Conservation (phyloP, 1,140 invertebrate genomes). For the Ridgeia piscesae region DNA sequence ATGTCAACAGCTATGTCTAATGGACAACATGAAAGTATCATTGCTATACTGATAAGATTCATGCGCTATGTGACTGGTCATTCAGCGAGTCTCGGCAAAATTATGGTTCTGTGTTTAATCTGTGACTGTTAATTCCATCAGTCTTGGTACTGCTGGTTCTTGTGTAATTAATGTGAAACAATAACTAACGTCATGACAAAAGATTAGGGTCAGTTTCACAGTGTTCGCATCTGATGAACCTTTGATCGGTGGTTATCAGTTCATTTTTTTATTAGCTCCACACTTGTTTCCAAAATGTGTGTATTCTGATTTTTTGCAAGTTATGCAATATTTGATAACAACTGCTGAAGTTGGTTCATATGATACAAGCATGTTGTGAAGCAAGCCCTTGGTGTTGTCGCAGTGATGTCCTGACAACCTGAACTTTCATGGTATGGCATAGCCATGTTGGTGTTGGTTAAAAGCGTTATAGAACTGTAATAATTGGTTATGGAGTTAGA, state of each 20-base stretch:
- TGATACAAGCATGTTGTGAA: too few species aligned
- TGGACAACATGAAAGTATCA: background rate
- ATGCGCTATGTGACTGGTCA: background rate
- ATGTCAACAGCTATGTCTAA: background rate
- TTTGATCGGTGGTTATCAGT: too few species aligned
- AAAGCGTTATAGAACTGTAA: background rate
- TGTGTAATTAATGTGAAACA: background rate
- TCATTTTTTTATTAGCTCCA: too few species aligned
- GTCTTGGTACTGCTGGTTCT: background rate
- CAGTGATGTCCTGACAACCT: background rate
- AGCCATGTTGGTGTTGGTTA: background rate
- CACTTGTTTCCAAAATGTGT: too few species aligned
- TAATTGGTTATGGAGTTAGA: background rate
- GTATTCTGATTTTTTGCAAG: too few species aligned
- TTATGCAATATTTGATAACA: too few species aligned
- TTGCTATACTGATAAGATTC: background rate
- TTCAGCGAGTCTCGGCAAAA: background rate
- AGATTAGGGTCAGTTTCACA: too few species aligned
- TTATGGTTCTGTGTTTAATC: background rate
- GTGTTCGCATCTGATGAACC: too few species aligned
- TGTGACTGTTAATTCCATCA: background rate
- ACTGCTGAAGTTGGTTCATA: too few species aligned
- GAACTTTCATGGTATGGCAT: slow-evolving; percentile 6
- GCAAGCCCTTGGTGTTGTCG: background rate
- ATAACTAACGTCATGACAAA: background rate